Percentiles rank a stretch among this genome's conserved stretches.
Evolutionary conservation across 2,113 vertebrate species (phyloP).

Genomic region (Otocyon megalotis): DNA sequence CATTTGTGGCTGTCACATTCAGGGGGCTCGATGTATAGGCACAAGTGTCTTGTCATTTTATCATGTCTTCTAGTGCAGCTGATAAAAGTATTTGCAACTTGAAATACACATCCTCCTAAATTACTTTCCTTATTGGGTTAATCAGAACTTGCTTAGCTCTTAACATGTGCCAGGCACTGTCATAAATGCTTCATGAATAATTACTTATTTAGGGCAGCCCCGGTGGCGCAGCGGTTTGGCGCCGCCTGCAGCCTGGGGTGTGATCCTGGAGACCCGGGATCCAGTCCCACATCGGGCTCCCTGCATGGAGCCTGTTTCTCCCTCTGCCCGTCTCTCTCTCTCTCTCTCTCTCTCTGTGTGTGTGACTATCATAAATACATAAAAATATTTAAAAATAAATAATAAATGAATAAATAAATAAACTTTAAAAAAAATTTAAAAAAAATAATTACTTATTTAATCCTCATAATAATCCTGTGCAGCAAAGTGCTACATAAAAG

Average conservation of each 20-base stretch:
- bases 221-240: no score
- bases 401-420: no score
- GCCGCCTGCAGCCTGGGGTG: no score
- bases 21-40: not conserved
- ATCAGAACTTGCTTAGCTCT: not conserved
- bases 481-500: not conserved
- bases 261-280: no score
- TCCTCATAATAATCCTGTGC: not conserved
- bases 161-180: not conserved
- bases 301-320: no score
- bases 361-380: no score
- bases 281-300: no score
- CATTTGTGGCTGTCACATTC: no score
- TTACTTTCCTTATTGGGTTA: constrained; percentile 32
- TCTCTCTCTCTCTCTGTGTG: no score
- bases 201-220: not conserved
- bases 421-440: no score
- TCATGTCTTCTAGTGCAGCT: not conserved
- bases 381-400: no score
- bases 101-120: not conserved
- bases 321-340: no score
- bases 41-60: not conserved
- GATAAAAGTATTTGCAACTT: not conserved
- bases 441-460: constrained; percentile 7
- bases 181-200: constrained; percentile 2